Evolutionary conservation across 2,888 invertebrate species (phyloP), one percentile per base, ranked within the genome.

Genomic region (Phaonia tiefii): DNA sequence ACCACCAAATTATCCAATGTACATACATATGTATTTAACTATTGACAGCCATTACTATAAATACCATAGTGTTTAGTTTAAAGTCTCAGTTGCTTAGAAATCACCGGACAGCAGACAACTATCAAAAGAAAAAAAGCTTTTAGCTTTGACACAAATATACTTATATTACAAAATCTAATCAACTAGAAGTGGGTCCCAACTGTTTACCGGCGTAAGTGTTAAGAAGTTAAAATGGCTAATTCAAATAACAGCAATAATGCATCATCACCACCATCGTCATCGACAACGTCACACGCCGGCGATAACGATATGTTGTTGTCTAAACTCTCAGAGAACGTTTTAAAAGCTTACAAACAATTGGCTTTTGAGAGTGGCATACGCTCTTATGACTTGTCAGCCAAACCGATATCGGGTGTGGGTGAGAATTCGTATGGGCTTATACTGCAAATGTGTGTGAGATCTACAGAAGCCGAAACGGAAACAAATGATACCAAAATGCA

Each of bases 361-460:
- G 81, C 78, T 46, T 51, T 69, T 25, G 71, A 81, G 60, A 70
- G 63, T 31, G 70, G 67, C 49, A 75, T 81, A n/a, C 8, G 17
- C 5, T 67, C 77, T 8, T 81, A 75, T 72, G 75, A 72, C 37
- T 69, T 81, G 42, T 49, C 11, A 0, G 77, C 78, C 42, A 67
- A 42, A 10, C 75, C 83, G 17, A 75, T 84, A 42, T 83, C 84
- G 31, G 85, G 82, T 11, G 60, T 83, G 2, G 87, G 87, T 39
- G 87, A 87, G 70, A 87, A 87, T 74, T 84, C 85, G 0, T 86
- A 85, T 58, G 87, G 87, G 7, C 65, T 84, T 49, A 83, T 87
- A 42, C 46, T 85, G 42, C 85, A 84, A 77, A 82, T 85, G 1
- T 82, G 84, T 49, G 72, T 86, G 37, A 74, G 73, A 78, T 39